Evolutionary conservation across 2,113 vertebrate species (phyloP).

Genomic region (Corythaixoides concolor): DNA sequence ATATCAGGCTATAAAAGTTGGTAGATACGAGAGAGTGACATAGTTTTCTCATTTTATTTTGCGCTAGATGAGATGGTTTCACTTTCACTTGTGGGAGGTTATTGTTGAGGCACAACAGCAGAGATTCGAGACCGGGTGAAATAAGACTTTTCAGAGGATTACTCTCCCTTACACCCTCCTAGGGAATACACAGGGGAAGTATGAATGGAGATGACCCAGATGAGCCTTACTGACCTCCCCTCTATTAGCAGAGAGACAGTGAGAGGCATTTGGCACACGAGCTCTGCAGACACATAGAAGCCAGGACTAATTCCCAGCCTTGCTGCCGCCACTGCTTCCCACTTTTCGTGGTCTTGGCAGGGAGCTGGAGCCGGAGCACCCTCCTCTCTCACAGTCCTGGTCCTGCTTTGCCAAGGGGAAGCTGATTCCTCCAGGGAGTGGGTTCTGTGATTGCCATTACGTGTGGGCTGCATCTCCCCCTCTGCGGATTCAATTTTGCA

Average conservation of each 20-base stretch:
- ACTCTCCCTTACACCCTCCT: fast-evolving
- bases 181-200: fast-evolving
- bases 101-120: neutral
- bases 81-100: neutral
- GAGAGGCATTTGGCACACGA: fast-evolving
- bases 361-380: neutral
- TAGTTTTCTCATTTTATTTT: conserved; percentile 10
- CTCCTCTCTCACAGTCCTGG: neutral
- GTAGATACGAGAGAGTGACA: neutral
- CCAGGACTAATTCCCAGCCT: neutral
- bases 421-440: neutral
- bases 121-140: neutral
- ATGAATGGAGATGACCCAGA: neutral
- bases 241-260: neutral
- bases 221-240: neutral
- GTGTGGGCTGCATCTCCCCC: neutral
- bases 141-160: neutral
- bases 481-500: fast-evolving
- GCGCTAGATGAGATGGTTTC: neutral
- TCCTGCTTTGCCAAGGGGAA: neutral
- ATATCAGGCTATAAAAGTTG: neutral
- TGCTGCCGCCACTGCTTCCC: neutral
- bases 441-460: neutral
- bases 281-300: neutral
- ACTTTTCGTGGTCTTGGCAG: neutral